A percentile compares a stretch with the other conserved stretches of the same genome.
phyloP scores from a whole-genome alignment of 1,140 invertebrate genomes.

The Zaprionus capensis region DNA sequence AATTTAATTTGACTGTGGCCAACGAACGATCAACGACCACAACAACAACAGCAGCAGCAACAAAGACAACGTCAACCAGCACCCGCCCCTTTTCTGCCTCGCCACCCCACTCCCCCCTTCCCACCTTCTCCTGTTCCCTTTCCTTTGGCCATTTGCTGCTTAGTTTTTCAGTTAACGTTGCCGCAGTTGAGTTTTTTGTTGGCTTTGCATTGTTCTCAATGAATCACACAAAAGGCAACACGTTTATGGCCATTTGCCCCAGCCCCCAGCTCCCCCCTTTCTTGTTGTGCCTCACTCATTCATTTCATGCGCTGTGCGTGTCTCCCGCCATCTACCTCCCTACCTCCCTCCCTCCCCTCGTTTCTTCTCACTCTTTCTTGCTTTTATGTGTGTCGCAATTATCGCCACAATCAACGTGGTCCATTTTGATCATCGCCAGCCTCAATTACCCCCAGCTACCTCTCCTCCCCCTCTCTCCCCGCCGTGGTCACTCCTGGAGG shows the following conservation, averaged over 20 bases:
- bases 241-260: constrained; percentile 42
- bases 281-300: constrained; percentile 13
- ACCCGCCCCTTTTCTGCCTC: constrained; percentile 6
- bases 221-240: constrained; percentile 70
- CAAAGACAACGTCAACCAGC: constrained; percentile 27
- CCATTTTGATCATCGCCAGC: constrained; percentile 77
- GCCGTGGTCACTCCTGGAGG: background rate
- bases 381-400: constrained; percentile 68
- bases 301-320: constrained; percentile 22
- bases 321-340: background rate
- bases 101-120: no score
- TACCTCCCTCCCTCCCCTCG: background rate
- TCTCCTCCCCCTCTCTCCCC: background rate
- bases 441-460: constrained; percentile 64
- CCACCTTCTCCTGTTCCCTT: background rate
- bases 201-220: constrained; percentile 72
- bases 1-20: constrained; percentile 75
- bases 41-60: constrained; percentile 24
- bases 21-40: constrained; percentile 72
- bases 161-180: constrained; percentile 48
- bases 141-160: constrained; percentile 10
- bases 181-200: constrained; percentile 40
- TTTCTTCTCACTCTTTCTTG: constrained; percentile 4
- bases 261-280: constrained; percentile 11
- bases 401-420: constrained; percentile 77